These are phyloP conservation scores for Sarcophaga variegata DNA, from an alignment of 2,888 invertebrate genomes.

Conservation along the genomic window DNA sequence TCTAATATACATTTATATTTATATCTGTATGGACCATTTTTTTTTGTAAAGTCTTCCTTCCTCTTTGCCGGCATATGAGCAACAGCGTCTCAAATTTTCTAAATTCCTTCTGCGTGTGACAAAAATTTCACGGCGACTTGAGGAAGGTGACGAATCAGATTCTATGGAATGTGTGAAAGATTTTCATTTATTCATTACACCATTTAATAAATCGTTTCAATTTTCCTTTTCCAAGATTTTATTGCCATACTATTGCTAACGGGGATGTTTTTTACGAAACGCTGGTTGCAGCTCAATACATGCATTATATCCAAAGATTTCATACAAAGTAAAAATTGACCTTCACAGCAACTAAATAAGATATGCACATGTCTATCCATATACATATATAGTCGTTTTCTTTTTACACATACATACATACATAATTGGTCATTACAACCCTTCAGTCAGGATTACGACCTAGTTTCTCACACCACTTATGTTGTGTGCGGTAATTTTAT, in stretches of 20 bases:
- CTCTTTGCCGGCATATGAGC: slow-evolving; percentile 41
- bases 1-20: neutral
- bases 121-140: slow-evolving; percentile 57
- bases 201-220: slow-evolving; percentile 51
- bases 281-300: no score
- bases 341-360: no score
- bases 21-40: slow-evolving; percentile 1
- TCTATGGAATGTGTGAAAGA: slow-evolving; percentile 57
- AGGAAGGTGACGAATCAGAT: slow-evolving; percentile 55
- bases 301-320: no score
- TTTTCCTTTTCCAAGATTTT: slow-evolving; percentile 18
- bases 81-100: slow-evolving; percentile 48
- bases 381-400: no score
- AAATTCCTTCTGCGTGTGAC: slow-evolving; percentile 62
- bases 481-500: no score
- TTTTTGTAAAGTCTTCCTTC: slow-evolving; percentile 54
- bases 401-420: no score
- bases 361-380: no score
- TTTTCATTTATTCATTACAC: slow-evolving; percentile 57
- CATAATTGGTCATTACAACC: no score
- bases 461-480: no score
- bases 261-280: slow-evolving; percentile 28
- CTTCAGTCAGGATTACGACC: no score
- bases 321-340: no score
- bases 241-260: slow-evolving; percentile 1